Conservation (phyloP, 2,113 vertebrate genomes). For the Sceloporus undulatus region DNA sequence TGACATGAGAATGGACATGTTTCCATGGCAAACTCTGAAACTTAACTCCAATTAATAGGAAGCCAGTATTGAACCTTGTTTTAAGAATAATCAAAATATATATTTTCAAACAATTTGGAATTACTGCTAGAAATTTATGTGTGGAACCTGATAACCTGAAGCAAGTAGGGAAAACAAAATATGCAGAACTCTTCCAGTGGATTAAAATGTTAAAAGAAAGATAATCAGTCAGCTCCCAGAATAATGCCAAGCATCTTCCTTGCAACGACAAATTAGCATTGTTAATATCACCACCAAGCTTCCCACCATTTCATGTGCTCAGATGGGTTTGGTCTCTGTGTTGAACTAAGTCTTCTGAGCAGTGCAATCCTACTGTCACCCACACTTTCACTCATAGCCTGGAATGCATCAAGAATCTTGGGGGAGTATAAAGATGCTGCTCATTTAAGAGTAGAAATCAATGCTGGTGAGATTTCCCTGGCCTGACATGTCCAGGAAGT, state of each 20-base stretch:
- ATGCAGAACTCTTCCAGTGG: neutral
- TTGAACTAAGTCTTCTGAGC: neutral
- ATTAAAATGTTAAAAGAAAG: neutral
- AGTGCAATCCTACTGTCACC: neutral
- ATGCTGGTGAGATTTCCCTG: neutral
- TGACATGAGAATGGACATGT: neutral
- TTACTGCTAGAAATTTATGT: neutral
- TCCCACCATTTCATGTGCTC: neutral
- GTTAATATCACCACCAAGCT: neutral
- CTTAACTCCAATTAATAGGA: neutral
- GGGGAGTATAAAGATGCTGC: neutral
- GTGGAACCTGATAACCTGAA: neutral
- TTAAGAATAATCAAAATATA: neutral
- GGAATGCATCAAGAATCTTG: neutral
- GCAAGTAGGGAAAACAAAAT: too few species aligned
- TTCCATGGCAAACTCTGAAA: neutral
- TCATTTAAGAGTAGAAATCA: neutral
- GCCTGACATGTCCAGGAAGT: neutral
- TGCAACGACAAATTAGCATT: neutral
- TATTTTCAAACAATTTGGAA: neutral
- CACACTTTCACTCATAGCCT: neutral
- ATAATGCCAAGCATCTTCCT: neutral
- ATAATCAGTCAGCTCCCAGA: neutral
- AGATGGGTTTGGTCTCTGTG: too few species aligned
- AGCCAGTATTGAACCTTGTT: neutral